Evolutionary conservation across 2,888 invertebrate genomes (phyloP), one percentile per base, ranked within the genome.

Genomic region (Cistogaster globosa): DNA sequence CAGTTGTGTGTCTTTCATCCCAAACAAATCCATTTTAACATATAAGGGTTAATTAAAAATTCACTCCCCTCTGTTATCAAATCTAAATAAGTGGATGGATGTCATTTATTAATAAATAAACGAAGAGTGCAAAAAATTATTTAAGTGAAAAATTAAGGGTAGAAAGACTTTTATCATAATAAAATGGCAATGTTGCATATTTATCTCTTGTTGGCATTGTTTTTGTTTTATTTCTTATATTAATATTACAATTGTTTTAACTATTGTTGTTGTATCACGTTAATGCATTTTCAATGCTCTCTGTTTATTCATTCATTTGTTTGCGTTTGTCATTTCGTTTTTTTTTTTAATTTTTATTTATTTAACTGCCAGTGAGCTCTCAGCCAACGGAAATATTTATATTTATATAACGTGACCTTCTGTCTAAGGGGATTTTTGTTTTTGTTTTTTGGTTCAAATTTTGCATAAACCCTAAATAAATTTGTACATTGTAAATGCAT

Each of bases 231-330:
- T 68, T 72, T 72, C 26, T 53, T 62, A 65, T 48, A 63, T 72
- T 51, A 80, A 72, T 58, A 67, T 78, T 78, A 71, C 74, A 81
- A 71, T 78, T 78, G 74, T 78, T 78, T 68, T 71, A 75, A 48
- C n/a, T 42, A 12, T 45, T 32, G 16, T 26, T 18, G 16, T 62
- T 75, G 55, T 55, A 48, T 53, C 57, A 60, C 65, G 55, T 71
- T 82, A 85, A 85, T 85, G 85, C 82, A 82, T 85, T 85, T 85
- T 82, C 82, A 79, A 85, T 85, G 81, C 75, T 75, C 22, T n/a
- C 36, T 12, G 26, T 76, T 42, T 55, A 65, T 67, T 65, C 32
- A 58, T 62, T 58, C 6, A 55, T 53, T 80, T 74, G 53, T 45
- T 77, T 45, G 22, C 42, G 16, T 69, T 82, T 69, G 55, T 58